These are phyloP conservation scores for Myocastor coypus DNA, from an alignment of 2,113 vertebrate species.

Conservation along the genomic window DNA sequence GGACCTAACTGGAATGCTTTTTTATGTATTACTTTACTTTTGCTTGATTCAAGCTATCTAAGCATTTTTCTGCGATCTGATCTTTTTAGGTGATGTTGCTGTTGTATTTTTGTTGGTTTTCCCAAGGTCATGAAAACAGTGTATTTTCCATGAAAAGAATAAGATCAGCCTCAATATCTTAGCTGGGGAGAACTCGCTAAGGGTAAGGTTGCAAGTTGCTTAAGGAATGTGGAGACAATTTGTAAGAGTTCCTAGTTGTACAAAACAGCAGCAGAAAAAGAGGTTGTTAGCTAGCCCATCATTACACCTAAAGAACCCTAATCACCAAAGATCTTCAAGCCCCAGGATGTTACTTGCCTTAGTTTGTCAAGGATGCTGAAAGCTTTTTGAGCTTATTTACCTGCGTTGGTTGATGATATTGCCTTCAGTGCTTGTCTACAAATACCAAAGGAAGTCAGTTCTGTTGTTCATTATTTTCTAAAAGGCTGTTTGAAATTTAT, in stretches of 20 bases:
- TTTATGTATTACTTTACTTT: background rate
- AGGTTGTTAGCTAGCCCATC: background rate
- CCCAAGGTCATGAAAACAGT: background rate
- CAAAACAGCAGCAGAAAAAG: background rate
- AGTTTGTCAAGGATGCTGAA: background rate
- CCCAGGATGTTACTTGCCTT: background rate
- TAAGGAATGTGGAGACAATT: background rate
- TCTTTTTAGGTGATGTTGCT: background rate
- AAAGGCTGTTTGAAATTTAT: conserved; percentile 58
- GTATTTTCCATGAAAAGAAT: background rate
- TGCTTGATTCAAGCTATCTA: background rate
- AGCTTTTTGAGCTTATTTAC: conserved; percentile 14
- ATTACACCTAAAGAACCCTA: background rate
- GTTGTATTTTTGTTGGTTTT: background rate
- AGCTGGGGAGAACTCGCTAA: background rate
- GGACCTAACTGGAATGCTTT: background rate
- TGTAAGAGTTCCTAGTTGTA: background rate
- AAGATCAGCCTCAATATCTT: background rate
- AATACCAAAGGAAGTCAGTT: conserved; percentile 10
- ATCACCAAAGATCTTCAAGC: background rate
- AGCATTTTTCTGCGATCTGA: background rate
- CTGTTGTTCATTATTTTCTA: conserved; percentile 67
- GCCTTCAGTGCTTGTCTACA: conserved; percentile 3
- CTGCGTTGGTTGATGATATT: background rate
- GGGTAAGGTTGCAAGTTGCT: background rate